Evolutionary conservation across 2,113 vertebrate species (phyloP), one percentile per base, ranked within the genome.

Genomic region (Caretta caretta): DNA sequence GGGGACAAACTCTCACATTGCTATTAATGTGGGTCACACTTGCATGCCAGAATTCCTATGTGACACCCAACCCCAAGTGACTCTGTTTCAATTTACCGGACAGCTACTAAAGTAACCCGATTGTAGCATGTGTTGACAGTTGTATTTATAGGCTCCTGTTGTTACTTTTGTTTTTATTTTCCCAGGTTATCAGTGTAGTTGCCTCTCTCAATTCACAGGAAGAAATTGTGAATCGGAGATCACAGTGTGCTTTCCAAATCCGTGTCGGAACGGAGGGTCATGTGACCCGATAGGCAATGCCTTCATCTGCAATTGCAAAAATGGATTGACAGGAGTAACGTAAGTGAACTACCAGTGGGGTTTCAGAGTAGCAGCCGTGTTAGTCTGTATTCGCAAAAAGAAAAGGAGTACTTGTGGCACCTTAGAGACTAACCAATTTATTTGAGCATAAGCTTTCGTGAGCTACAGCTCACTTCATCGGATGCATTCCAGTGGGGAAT

Each of bases 211-310:
- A 96, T 99, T 99, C 98, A 99, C 99, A 0, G 99, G 99, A 49
- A 99, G 98, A 88, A 99, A 98, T 95, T 99, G 99, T 98, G 99
- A 99, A 96, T 98, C 99, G 0, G 99, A 99, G 97, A 99, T 99
- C 92, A 99, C 99, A 14, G 99, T 99, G 29, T 99, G 99, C 96
- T 98, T 99, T 93, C 99, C 99, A 82, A 99, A 99, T 94, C 99
- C 99, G 1, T 99, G 99, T 96, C 99, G 98, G 86, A 99, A 99
- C 0, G 98, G 99, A 56, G 99, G 99, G 2, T 98, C 98, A 0
- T 99, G 99, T 20, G 99, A 99, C 91, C 98, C 99, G 16, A 99
- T 99, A 1, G 99, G 99, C 81, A 99, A 98, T 17, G 98, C 99
- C 27, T 99, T 99, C 98, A 98, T 99, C 97, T 99, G 99, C 98